Evolutionary conservation across 2,797 vertebrate genomes (phyloP).

Genomic region (Onychomys leucogaster): DNA sequence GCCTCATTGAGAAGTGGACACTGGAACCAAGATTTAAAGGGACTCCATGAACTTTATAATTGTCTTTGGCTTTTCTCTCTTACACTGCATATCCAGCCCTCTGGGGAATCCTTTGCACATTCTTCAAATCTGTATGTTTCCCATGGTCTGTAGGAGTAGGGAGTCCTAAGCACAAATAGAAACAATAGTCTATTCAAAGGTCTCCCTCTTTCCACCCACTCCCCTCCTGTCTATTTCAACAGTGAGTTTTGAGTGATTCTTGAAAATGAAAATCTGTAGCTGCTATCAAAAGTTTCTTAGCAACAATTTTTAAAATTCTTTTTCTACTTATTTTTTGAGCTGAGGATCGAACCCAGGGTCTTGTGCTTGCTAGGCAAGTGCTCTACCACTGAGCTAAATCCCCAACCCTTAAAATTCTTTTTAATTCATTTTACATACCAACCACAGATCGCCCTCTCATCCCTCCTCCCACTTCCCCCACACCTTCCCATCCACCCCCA

Average conservation of each 20-base stretch:
- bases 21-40: background rate
- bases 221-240: background rate
- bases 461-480: too few species aligned
- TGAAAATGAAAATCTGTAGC: background rate
- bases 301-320: background rate
- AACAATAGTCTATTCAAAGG: background rate
- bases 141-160: background rate
- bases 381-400: too few species aligned
- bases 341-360: too few species aligned
- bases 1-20: background rate
- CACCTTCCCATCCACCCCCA: too few species aligned
- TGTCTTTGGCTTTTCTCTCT: background rate
- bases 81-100: background rate
- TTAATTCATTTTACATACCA: too few species aligned
- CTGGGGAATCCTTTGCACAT: background rate
- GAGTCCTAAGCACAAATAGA: background rate
- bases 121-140: background rate
- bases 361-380: too few species aligned
- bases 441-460: too few species aligned
- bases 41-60: background rate
- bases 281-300: slow-evolving; percentile 20
- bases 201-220: background rate
- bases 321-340: too few species aligned
- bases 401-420: too few species aligned
- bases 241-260: background rate